These are phyloP conservation scores for Thelaira solivaga DNA, from an alignment of 2,888 invertebrate species.

Conservation along the genomic window DNA sequence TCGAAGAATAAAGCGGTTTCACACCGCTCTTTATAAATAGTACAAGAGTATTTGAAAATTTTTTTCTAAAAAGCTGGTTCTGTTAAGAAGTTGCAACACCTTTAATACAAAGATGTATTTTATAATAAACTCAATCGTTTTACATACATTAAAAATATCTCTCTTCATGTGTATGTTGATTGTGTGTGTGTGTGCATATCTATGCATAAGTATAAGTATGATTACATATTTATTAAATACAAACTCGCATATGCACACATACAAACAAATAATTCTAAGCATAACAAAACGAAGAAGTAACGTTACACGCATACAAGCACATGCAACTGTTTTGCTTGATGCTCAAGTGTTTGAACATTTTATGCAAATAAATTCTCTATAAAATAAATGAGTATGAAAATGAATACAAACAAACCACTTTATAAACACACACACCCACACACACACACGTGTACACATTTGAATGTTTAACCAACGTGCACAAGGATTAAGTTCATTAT, in stretches of 20 bases:
- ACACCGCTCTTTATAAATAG: no score
- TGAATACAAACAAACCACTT: conserved; percentile 26
- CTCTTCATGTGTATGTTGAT: not conserved
- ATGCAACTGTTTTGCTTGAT: conserved; percentile 5
- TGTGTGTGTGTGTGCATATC: no score
- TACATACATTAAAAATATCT: conserved; percentile 9
- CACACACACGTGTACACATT: not conserved
- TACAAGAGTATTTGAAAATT: no score
- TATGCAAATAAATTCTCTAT: conserved; percentile 47
- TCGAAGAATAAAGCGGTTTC: no score
- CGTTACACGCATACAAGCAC: not conserved
- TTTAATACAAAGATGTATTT: conserved; percentile 7
- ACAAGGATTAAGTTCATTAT: conserved; percentile 55
- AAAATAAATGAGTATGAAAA: conserved; percentile 46
- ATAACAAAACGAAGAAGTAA: not conserved
- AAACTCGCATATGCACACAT: not conserved
- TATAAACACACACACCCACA: not conserved
- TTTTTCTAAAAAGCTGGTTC: not conserved
- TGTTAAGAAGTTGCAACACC: not conserved
- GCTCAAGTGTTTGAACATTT: conserved; percentile 42
- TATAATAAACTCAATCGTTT: conserved; percentile 25
- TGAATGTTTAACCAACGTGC: conserved; percentile 48
- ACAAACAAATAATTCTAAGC: not conserved
- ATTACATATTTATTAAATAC: conserved; percentile 14
- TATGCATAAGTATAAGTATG: conserved; percentile 3